phyloP scores from a whole-genome alignment of 2,797 vertebrate genomes.

The Hylomyscus alleni region DNA sequence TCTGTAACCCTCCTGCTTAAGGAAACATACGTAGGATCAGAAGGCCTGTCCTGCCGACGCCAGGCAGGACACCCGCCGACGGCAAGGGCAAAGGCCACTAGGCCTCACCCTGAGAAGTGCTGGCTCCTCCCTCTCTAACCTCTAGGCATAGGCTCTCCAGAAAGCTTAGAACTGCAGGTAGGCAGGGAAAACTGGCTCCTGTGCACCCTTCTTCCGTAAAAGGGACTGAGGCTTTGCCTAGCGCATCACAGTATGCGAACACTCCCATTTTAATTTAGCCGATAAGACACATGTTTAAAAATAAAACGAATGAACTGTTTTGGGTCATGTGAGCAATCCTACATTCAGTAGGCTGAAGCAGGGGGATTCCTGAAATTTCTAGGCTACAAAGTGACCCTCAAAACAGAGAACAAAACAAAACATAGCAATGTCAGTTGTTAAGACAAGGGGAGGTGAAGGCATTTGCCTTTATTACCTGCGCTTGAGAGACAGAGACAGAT shows the following conservation, averaged over 20 bases:
- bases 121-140: background rate
- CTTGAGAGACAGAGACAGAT: background rate
- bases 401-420: background rate
- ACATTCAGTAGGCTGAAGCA: background rate
- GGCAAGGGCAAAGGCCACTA: background rate
- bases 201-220: background rate
- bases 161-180: background rate
- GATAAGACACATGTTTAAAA: background rate
- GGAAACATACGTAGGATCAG: too few relatives aligned
- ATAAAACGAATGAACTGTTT: background rate
- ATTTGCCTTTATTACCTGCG: background rate
- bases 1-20: background rate
- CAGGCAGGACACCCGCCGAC: background rate
- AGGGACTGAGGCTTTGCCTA: background rate
- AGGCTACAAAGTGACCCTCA: background rate
- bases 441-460: too few relatives aligned
- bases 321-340: background rate
- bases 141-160: background rate
- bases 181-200: background rate
- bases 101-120: background rate
- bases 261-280: background rate
- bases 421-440: background rate
- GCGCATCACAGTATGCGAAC: background rate
- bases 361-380: background rate
- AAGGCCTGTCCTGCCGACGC: background rate